Evolutionary conservation across 2,888 invertebrate genomes (phyloP), one percentile per base, ranked within the genome.

Genomic region (Plebejus argus): DNA sequence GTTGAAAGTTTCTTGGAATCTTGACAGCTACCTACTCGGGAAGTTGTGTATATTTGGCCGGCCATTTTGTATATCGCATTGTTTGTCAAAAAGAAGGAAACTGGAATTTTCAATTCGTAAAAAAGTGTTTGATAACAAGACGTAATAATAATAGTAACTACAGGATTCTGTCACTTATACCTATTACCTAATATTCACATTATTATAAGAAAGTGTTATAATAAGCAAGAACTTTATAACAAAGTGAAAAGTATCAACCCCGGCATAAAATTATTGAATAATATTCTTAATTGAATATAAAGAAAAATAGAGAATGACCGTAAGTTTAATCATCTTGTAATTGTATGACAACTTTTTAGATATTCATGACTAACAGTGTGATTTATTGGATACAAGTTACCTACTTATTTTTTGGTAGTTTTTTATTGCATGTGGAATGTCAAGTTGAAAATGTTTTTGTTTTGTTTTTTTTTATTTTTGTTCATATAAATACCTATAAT

Each of bases 51-150:
- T 84, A 83, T 89, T 88, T 86, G 83, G 85, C 85, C 92, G 89
- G 93, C 93, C 93, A 93, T 93, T 89, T 93, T 93, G 92, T 89
- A 88, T 90, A 89, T 90, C 82, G 82, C 85, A 83, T 81, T 80
- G 78, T 35, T 53, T 79, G 78, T 79, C 79, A 86, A 84, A 86
- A 86, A 84, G 87, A 87, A 87, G 86, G 89, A 89, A 90, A 87
- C 85, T 86, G 85, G 82, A 82, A 80, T 81, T 85, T 85, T 83
- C 83, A 84, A 83, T 85, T 85, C 28, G 39, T 39, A 45, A 10
- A 15, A 15, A 49, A 49, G 28, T 53, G 28, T 23, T 74, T 74
- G 28, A 18, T 28, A 53, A 15, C 20, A 33, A 66, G 66, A 15
- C 53, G 10, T 45, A 39, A 15, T 15, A 49, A 15, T 49, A 49